phyloP scores from a whole-genome alignment of 2,113 vertebrate genomes.

The Malurus melanocephalus region DNA sequence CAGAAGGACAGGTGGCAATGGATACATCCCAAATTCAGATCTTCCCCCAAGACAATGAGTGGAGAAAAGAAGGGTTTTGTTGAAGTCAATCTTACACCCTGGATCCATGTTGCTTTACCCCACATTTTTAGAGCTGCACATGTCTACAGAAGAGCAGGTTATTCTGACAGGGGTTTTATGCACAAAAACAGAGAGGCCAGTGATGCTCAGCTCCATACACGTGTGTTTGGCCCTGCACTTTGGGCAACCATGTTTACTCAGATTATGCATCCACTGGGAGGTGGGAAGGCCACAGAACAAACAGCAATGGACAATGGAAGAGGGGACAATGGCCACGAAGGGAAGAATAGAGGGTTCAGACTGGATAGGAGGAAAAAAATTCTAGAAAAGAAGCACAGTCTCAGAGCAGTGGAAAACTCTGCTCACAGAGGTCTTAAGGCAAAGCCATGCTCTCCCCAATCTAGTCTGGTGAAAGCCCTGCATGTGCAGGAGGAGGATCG shows the following conservation, averaged over 20 bases:
- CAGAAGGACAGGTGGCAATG: background rate
- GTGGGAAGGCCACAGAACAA: background rate
- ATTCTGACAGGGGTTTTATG: background rate
- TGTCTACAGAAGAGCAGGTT: background rate
- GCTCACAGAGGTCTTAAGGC: background rate
- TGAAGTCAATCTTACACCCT: background rate
- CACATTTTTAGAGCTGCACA: background rate
- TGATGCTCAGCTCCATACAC: background rate
- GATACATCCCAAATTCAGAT: background rate
- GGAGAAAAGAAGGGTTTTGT: background rate
- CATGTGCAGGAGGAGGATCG: fast-evolving
- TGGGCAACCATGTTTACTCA: background rate
- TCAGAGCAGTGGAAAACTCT: background rate
- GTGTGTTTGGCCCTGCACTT: background rate
- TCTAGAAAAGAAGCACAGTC: background rate
- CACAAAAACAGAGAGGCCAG: background rate
- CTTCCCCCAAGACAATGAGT: background rate
- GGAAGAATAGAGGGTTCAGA: background rate
- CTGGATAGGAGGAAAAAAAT: background rate
- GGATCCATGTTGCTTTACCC: background rate
- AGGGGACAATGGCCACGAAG: background rate
- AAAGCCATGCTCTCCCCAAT: background rate
- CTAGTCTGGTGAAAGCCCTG: background rate
- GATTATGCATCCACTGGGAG: background rate
- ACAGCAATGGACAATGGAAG: fast-evolving